Base-by-base conservation (phyloP, 2,888 invertebrate species). In the Amphiduros pacificus region DNA sequence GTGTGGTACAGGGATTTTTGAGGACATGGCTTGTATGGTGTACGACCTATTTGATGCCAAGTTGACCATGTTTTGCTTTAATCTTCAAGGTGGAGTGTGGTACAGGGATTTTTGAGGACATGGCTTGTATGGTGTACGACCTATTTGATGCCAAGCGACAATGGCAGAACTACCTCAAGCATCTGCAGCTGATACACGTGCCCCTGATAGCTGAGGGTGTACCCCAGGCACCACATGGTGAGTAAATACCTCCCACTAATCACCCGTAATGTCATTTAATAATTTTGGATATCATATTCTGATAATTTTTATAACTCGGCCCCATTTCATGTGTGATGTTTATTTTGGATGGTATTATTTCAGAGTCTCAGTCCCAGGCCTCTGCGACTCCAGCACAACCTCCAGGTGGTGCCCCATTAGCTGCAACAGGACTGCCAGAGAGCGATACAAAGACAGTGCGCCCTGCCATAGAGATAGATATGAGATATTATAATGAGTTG, bases 401-500 rank as follows among this genome's bases (percentile, higher is more conserved):
- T 61, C 28, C 24, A 22, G 58, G 40, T 22, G 57, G 27, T 22
- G 31, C 50, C 14, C 31, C 31, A 40, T 9, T 28, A 17, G 51
- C 57, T 28, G 36, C 50, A 26, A 27, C 51, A 26, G 56, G 36
- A 1, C 41, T 31, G 14, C 24, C 51, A n/a, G 53, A 31, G 26
- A 41, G 67, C 67, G 1, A 52, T 17, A 48, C 28, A 17, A 51
- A 24, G 17, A 20, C 41, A 11, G 41, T 31, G 1, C 26, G 11
- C 20, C 20, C 44, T 14, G 17, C 6, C 5, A 36, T 29, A 24
- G 72, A 71, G 31, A 74, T 74, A 20, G 82, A 82, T 62, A 79
- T 78, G 77, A 66, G 81, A 22, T 79, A 76, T 67, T 82, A 82
- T 71, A 79, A 77, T 65, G 81, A 81, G 40, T 66, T 81, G 61